phyloP scores from a whole-genome alignment of 2,797 vertebrate species.

The Sternarchorhynchus goeldii region DNA sequence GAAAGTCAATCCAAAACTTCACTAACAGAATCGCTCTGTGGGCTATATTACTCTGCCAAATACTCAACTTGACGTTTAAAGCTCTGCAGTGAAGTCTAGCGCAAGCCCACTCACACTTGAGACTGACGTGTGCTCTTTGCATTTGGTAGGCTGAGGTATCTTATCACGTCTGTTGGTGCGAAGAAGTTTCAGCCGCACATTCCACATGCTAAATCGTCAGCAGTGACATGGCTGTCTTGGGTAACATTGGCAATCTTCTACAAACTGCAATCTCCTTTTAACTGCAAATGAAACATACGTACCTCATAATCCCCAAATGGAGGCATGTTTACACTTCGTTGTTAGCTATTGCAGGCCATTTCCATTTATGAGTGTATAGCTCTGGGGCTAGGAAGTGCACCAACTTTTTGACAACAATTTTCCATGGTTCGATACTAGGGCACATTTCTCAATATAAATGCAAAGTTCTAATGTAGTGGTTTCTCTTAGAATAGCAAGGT shows the following conservation, averaged over 20 bases:
- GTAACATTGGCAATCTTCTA: neutral
- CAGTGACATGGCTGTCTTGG: neutral
- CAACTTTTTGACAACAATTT: no score
- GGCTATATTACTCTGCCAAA: neutral
- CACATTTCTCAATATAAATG: neutral
- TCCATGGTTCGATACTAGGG: neutral
- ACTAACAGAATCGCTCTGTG: neutral
- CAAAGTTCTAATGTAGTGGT: neutral
- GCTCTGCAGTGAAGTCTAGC: neutral
- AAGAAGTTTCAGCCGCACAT: neutral
- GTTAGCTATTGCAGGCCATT: no score
- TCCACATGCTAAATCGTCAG: neutral
- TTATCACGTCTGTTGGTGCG: neutral
- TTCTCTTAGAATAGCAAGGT: neutral
- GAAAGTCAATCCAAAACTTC: slow-evolving; percentile 7
- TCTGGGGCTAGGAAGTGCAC: no score
- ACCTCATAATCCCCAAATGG: no score
- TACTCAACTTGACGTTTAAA: neutral
- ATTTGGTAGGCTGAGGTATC: no score
- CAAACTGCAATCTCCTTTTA: neutral
- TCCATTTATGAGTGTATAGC: no score
- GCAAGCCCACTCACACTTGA: neutral
- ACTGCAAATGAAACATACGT: no score
- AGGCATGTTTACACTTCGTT: no score
- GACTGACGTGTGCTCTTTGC: neutral